These are phyloP conservation scores for Adelphocoris suturalis DNA, from an alignment of 2,888 invertebrate genomes.

Conservation along the genomic window DNA sequence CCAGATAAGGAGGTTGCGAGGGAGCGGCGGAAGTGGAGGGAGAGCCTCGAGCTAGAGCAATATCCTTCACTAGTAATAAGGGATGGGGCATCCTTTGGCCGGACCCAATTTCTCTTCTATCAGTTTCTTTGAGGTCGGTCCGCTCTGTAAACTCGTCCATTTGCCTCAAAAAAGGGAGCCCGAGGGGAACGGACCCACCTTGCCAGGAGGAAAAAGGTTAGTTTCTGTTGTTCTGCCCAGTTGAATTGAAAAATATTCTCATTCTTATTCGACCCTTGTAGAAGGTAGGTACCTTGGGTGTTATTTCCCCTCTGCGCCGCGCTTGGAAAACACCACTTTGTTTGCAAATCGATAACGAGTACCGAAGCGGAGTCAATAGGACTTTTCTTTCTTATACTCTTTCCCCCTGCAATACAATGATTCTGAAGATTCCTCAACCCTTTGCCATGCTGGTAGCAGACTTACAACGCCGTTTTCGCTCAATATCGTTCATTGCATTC, in stretches of 20 bases:
- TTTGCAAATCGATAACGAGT: constrained; percentile 67
- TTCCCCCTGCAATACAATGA: constrained; percentile 49
- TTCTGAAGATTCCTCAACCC: constrained; percentile 48
- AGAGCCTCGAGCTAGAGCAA: constrained; percentile 62
- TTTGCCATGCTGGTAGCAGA: neutral
- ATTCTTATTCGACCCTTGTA: constrained; percentile 66
- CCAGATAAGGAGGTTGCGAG: constrained; percentile 18
- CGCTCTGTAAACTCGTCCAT: constrained; percentile 65
- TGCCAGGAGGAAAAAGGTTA: neutral
- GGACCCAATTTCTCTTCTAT: constrained; percentile 61
- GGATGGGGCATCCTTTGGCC: constrained; percentile 51
- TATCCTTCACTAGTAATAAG: constrained; percentile 65
- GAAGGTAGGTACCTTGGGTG: constrained; percentile 40
- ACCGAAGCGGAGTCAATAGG: constrained; percentile 58
- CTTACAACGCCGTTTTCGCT: neutral
- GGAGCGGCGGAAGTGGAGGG: neutral
- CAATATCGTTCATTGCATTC: constrained; percentile 28
- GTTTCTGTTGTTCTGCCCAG: constrained; percentile 58
- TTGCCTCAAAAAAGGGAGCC: constrained; percentile 53
- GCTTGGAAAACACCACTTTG: constrained; percentile 54
- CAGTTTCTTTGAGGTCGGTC: constrained; percentile 62
- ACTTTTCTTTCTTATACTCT: constrained; percentile 5
- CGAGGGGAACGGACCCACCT: neutral
- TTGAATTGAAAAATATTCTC: constrained; percentile 65
- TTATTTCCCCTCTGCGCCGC: constrained; percentile 33